Percentiles rank a stretch among this genome's conserved stretches.
These are phyloP conservation scores for Lateolabrax maculatus DNA, from an alignment of 2,797 vertebrate species.

Conservation along the genomic window DNA sequence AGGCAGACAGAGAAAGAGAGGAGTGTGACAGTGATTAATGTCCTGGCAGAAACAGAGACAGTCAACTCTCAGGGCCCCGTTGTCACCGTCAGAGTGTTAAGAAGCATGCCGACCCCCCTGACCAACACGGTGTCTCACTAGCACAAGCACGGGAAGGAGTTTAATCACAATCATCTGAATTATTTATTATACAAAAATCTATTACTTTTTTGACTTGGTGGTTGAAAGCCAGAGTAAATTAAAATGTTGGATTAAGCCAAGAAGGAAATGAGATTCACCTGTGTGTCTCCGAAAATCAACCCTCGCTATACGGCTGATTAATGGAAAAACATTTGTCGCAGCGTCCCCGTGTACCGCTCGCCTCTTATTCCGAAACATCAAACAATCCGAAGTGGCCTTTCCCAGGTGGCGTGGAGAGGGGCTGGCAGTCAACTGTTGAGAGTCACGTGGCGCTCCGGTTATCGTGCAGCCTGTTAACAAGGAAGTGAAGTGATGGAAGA, in stretches of 20 bases:
- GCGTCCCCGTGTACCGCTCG: not conserved
- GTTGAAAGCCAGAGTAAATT: conserved; percentile 60
- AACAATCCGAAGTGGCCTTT: conserved; percentile 39
- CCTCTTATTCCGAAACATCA: conserved; percentile 46
- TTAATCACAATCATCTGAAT: conserved; percentile 74
- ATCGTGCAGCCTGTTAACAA: conserved; percentile 62
- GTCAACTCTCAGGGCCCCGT: conserved; percentile 59
- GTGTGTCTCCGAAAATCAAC: conserved; percentile 48
- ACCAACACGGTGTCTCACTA: not conserved
- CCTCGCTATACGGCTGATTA: conserved; percentile 51
- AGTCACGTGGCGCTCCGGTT: conserved; percentile 42
- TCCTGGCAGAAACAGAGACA: conserved; percentile 76
- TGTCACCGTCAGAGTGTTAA: conserved; percentile 29
- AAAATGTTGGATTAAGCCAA: conserved; percentile 66
- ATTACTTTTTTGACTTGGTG: conserved; percentile 54
- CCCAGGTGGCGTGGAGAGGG: conserved; percentile 1
- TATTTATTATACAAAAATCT: conserved; percentile 72
- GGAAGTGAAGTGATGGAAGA: conserved; percentile 66
- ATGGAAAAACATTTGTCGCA: conserved; percentile 52
- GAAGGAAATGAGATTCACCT: conserved; percentile 76
- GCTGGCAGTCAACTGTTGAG: conserved; percentile 9
- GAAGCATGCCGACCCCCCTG: conserved; percentile 2
- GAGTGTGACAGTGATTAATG: conserved; percentile 87
- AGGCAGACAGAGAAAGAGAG: conserved; percentile 72
- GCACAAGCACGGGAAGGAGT: conserved; percentile 20